phyloP scores from a whole-genome alignment of 1,140 invertebrate species.

The Achatina immaculata region DNA sequence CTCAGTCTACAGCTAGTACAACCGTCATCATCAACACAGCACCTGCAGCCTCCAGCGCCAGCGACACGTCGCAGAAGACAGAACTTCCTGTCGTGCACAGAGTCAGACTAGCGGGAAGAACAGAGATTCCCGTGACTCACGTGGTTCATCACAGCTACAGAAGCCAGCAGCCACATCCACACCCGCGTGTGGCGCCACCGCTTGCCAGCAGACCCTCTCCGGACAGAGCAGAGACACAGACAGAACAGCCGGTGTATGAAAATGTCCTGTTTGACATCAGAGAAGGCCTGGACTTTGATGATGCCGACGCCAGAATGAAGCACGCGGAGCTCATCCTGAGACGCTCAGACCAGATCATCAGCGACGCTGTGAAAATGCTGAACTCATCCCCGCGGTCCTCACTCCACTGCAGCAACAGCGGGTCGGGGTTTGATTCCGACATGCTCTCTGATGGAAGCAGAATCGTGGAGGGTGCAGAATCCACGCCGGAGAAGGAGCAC shows the following conservation, averaged over 20 bases:
- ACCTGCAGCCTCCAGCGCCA: background rate
- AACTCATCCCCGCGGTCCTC: background rate
- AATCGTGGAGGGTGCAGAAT: background rate
- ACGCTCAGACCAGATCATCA: constrained; percentile 24
- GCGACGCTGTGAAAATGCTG: constrained; percentile 26
- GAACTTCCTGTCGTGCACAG: background rate
- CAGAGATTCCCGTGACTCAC: background rate
- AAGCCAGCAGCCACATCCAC: background rate
- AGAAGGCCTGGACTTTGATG: constrained; percentile 20
- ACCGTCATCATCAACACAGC: too few species aligned
- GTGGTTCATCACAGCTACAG: background rate
- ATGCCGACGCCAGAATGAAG: background rate
- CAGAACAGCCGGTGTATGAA: constrained; percentile 2
- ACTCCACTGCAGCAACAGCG: background rate
- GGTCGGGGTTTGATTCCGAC: background rate
- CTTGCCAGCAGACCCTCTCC: background rate
- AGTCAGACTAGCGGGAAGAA: background rate
- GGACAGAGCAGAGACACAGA: background rate
- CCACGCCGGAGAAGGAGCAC: background rate
- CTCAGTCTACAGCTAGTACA: background rate
- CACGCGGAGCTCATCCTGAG: constrained; percentile 31
- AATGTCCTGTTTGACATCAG: background rate
- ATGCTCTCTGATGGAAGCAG: background rate
- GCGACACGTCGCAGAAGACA: background rate
- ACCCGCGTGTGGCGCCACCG: background rate